These are phyloP conservation scores for Puntigrus tetrazona DNA, from an alignment of 2,113 vertebrate genomes.

Conservation along the genomic window DNA sequence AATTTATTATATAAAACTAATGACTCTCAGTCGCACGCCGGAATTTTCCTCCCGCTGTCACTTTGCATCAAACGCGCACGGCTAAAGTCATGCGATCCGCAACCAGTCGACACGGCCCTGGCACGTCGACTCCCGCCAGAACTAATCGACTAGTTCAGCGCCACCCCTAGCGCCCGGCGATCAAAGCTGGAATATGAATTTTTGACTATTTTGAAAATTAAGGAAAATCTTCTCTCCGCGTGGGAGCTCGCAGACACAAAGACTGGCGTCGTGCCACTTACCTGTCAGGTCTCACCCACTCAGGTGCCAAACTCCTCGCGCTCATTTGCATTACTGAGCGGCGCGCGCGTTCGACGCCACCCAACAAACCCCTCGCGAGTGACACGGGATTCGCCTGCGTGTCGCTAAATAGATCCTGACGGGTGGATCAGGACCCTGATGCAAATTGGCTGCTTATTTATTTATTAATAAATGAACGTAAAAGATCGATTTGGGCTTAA, in stretches of 20 bases:
- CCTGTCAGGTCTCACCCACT: conserved; percentile 52
- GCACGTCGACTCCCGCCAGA: background rate
- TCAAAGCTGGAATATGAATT: background rate
- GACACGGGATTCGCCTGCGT: background rate
- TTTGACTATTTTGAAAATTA: conserved; percentile 23
- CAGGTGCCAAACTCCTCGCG: conserved; percentile 28
- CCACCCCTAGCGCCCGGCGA: background rate
- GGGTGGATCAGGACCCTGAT: background rate
- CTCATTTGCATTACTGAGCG: conserved; percentile 58
- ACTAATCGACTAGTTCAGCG: conserved; percentile 3
- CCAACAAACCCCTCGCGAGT: background rate
- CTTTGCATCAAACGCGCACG: background rate
- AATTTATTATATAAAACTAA: conserved; percentile 5
- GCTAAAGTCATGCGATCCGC: background rate
- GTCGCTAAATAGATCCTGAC: background rate
- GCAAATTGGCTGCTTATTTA: conserved; percentile 12
- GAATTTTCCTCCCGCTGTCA: background rate
- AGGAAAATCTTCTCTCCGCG: conserved; percentile 27
- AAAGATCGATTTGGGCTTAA: background rate
- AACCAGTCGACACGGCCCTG: background rate
- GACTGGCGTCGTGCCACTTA: conserved; percentile 53
- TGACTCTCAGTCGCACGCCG: background rate
- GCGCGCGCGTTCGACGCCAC: conserved; percentile 8
- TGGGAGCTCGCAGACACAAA: conserved; percentile 41
- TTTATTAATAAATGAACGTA: background rate